Percentiles rank a stretch among this genome's conserved stretches.
Evolutionary conservation across 2,888 invertebrate genomes (phyloP).

Genomic region (Drosophila anceps): DNA sequence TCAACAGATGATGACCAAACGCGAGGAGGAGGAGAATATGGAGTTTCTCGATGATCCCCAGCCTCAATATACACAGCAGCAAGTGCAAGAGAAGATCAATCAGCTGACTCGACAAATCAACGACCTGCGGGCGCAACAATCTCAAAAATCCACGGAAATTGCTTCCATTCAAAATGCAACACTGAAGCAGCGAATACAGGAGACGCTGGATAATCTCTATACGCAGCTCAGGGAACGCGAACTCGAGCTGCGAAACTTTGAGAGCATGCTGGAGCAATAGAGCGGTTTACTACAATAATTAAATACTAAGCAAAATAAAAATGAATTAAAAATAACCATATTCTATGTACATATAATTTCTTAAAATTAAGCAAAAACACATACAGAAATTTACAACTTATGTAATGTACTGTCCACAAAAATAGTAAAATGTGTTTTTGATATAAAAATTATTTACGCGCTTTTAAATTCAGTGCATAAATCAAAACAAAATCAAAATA

Average conservation of each 20-base stretch:
- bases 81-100: constrained; percentile 88
- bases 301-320: not conserved
- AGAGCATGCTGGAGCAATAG: constrained; percentile 78
- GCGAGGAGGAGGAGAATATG: constrained; percentile 81
- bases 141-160: constrained; percentile 93
- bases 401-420: not conserved
- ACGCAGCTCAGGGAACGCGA: constrained; percentile 93
- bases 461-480: not conserved
- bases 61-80: constrained; percentile 85
- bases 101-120: constrained; percentile 91
- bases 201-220: constrained; percentile 91
- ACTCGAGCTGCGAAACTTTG: constrained; percentile 87
- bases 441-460: not conserved
- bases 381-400: not conserved
- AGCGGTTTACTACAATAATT: not conserved
- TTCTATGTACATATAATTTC: not conserved
- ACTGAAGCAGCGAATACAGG: constrained; percentile 92
- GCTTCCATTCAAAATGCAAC: constrained; percentile 94
- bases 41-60: constrained; percentile 77
- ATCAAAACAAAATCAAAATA: not conserved
- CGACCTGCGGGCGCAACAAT: constrained; percentile 90
- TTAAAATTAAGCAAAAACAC: not conserved
- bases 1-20: constrained; percentile 61
- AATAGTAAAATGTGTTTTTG: not conserved
- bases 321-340: not conserved